These are phyloP conservation scores for Cheilosia soror DNA, from an alignment of 2,888 invertebrate genomes.

Conservation along the genomic window DNA sequence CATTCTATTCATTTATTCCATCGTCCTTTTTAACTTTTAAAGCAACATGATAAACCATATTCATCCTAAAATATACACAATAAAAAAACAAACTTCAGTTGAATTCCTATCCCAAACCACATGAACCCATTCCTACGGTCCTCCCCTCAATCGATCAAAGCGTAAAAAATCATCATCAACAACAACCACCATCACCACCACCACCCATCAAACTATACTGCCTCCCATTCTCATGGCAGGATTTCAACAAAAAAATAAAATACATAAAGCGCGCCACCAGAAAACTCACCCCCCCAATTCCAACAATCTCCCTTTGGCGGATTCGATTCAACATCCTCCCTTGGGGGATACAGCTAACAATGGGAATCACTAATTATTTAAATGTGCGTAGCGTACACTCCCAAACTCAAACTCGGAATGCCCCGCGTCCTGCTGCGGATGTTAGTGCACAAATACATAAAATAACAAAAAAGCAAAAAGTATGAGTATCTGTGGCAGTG, in stretches of 20 bases:
- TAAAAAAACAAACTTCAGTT: constrained; percentile 45
- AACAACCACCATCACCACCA: background rate
- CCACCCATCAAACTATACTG: constrained; percentile 26
- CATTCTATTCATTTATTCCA: constrained; percentile 61
- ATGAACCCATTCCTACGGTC: constrained; percentile 37
- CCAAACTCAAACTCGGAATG: constrained; percentile 21
- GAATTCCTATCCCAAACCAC: constrained; percentile 63
- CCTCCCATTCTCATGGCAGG: constrained; percentile 3
- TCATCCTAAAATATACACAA: constrained; percentile 42
- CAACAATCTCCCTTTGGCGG: constrained; percentile 3
- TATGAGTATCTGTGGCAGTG: constrained; percentile 58
- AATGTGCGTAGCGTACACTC: constrained; percentile 73
- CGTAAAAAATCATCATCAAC: constrained; percentile 65
- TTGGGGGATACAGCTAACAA: constrained; percentile 59
- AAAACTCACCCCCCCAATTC: constrained; percentile 27
- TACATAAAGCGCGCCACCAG: constrained; percentile 55
- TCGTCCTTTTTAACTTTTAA: constrained; percentile 59
- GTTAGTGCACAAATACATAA: constrained; percentile 73
- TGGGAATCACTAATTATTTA: constrained; percentile 74
- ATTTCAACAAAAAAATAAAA: constrained; percentile 61
- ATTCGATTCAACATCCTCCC: constrained; percentile 48
- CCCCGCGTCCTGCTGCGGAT: constrained; percentile 57
- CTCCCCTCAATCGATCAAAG: constrained; percentile 72
- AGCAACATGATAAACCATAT: constrained; percentile 56
- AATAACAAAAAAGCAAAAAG: constrained; percentile 53